Base-by-base conservation (phyloP, 1,140 invertebrate genomes). In the Macrocentrus cingulum region DNA sequence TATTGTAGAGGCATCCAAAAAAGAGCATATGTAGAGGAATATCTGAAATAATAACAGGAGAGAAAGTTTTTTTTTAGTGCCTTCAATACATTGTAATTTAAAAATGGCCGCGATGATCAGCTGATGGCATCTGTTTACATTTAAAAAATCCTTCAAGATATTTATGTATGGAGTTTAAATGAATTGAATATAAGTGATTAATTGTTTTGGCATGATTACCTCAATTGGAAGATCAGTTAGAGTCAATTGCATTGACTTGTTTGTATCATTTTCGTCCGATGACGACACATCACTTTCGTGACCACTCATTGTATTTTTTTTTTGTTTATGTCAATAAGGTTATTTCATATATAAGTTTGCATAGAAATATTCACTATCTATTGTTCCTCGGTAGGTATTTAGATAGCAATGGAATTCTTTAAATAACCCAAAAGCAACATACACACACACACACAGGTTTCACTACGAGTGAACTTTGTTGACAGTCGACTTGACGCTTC, bases 11-110 rank as follows among this genome's bases (percentile, higher is more conserved):
- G 73, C 71, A 61, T 79, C 75, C 60, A 79, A 49, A 44, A 75
- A 79, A 4, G 75, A 76, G 46, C 76, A 79, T 49, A 77, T 75
- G 19, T 77, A 65, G 7, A 77, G 57, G 22, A 77, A 68, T 62
- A 77, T 62, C 74, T 79, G 65, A 61, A 75, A 75, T 9, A 36
- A 65, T 42, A 39, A 61, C 23, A 60, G 2, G 44, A 57, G 34
- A 20, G 45, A 60, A 29, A 13, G 20, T 15, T n/a, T 13, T 37
- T 52, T 52, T 39, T 41, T 23, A 15, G 13, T 6, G 7, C 37
- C n/a, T 7, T 23, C 29, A 42, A 22, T 23, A 15, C 23, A 54
- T 15, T 34, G 13, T 25, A n/a, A 34, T 34, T 46, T 60, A 64
- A 62, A 65, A 61, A 65, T 67, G 63, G 61, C 59, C 54, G 32